Evolutionary conservation across 2,113 vertebrate species (phyloP).

Genomic region (Odocoileus virginianus): DNA sequence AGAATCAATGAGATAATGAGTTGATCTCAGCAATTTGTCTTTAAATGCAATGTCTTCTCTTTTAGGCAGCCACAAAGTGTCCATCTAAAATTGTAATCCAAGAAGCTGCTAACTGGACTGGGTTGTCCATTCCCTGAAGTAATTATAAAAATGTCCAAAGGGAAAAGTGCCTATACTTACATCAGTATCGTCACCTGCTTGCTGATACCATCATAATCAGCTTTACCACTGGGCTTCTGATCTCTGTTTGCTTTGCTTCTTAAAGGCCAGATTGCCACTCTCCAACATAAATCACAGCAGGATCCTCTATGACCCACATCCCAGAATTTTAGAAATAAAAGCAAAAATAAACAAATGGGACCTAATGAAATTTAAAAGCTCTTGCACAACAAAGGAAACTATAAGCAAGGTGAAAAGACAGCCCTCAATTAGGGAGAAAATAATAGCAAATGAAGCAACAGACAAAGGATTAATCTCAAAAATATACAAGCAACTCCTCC

Average conservation of each 20-base stretch:
- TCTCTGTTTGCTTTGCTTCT: background rate
- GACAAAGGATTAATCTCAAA: too few species aligned
- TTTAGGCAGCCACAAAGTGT: background rate
- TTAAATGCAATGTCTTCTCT: background rate
- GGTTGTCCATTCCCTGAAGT: background rate
- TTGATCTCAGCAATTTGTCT: background rate
- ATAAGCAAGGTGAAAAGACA: too few species aligned
- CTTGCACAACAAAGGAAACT: too few species aligned
- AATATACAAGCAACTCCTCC: too few species aligned
- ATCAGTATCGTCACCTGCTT: background rate
- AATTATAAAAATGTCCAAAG: conserved; percentile 4
- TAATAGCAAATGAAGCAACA: too few species aligned
- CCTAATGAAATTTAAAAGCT: too few species aligned
- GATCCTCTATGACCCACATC: too few species aligned
- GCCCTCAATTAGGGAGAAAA: too few species aligned
- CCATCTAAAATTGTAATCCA: background rate
- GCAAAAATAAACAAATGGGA: too few species aligned
- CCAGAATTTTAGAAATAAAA: too few species aligned
- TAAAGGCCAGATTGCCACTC: background rate
- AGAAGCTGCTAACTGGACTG: background rate
- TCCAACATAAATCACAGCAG: too few species aligned
- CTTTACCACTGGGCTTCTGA: background rate
- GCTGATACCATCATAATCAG: background rate
- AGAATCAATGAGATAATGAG: background rate
- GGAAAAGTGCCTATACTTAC: background rate